phyloP scores from a whole-genome alignment of 2,888 invertebrate species.

The Chymomyza amoena region DNA sequence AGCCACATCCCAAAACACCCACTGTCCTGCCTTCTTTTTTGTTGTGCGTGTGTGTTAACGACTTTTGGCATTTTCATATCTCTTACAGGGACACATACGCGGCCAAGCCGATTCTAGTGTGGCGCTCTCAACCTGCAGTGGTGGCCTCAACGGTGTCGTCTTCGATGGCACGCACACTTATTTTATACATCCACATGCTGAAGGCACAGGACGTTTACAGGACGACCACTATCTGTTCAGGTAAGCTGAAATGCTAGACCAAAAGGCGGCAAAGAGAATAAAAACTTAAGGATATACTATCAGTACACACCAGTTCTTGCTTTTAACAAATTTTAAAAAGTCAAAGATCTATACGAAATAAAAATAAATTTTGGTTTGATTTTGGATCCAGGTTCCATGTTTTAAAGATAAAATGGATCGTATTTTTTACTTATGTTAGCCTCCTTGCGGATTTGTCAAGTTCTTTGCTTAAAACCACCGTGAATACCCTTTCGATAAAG shows the following conservation, averaged over 20 bases:
- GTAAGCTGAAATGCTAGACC: constrained; percentile 54
- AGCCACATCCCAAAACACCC: no score
- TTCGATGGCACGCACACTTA: constrained; percentile 88
- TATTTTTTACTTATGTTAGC: no score
- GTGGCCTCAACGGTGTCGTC: constrained; percentile 86
- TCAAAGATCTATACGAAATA: no score
- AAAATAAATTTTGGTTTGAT: no score
- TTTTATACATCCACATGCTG: constrained; percentile 81
- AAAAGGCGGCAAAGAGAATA: background rate
- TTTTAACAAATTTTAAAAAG: no score
- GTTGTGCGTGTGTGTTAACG: constrained; percentile 1
- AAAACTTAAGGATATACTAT: no score
- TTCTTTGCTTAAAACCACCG: no score
- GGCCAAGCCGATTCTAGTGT: constrained; percentile 87
- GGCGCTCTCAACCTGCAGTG: constrained; percentile 89
- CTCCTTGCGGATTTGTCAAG: no score
- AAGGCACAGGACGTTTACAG: constrained; percentile 71
- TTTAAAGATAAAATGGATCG: no score
- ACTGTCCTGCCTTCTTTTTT: background rate
- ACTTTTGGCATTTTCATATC: constrained; percentile 13
- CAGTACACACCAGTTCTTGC: no score
- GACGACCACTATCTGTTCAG: constrained; percentile 77
- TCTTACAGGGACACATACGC: constrained; percentile 83
- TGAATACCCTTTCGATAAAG: background rate
- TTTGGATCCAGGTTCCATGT: no score